Conservation (phyloP, 92 coral and sea anemone genomes). For the Galaxea fascicularis region DNA sequence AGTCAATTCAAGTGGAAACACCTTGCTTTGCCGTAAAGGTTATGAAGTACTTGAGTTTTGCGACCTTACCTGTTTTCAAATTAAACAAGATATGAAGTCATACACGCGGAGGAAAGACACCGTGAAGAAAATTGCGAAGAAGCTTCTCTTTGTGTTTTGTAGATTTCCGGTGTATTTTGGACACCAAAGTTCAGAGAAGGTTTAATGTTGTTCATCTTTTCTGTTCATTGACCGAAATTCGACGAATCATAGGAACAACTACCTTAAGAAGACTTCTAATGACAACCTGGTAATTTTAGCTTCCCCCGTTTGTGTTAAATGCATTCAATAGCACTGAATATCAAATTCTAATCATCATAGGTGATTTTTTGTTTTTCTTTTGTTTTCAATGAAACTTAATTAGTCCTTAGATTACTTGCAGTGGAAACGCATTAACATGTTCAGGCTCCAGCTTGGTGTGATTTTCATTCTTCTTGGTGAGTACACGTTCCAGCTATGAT, state of each 20-base stretch:
- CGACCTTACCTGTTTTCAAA: constrained; percentile 44
- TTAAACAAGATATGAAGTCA: constrained; percentile 44
- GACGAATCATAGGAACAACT: not conserved
- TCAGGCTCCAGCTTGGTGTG: not conserved
- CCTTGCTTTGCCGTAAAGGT: not conserved
- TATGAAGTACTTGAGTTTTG: constrained; percentile 24
- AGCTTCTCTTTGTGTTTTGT: constrained; percentile 9
- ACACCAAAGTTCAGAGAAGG: not conserved
- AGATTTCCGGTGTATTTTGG: not conserved
- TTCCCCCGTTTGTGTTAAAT: not conserved
- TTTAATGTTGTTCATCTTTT: not conserved
- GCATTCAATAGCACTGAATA: not conserved
- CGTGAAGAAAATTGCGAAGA: constrained; percentile 22
- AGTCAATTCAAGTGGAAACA: not conserved
- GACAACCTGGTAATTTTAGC: not conserved
- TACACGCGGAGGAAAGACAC: not conserved
- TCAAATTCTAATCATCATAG: not conserved
- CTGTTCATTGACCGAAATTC: not conserved
- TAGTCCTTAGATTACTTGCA: not conserved
- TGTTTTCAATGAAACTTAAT: not conserved
- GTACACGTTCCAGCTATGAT: not conserved
- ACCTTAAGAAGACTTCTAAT: not conserved
- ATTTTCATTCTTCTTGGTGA: constrained; percentile 19
- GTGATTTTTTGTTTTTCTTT: not conserved
- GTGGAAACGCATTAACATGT: not conserved